Conservation (phyloP, 2,888 invertebrate genomes). For the Suillia variegata region DNA sequence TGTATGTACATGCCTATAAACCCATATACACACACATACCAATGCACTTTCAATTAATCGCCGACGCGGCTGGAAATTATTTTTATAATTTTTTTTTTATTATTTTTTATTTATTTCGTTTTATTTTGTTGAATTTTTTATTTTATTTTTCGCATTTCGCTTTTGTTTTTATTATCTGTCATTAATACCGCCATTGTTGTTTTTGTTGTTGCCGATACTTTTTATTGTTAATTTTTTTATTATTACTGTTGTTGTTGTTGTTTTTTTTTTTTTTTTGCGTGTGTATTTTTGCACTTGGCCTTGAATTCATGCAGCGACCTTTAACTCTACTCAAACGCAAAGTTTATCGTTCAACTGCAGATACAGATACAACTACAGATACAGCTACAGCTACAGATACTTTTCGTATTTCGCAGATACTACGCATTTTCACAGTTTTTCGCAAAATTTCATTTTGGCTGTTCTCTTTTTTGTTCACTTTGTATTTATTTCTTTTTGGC, state of each 20-base stretch:
- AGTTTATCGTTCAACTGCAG: slow-evolving; percentile 1
- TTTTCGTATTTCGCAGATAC: not conserved
- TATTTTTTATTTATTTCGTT: not conserved
- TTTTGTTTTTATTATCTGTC: not conserved
- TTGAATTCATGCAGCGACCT: slow-evolving; percentile 58
- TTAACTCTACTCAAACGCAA: slow-evolving; percentile 40
- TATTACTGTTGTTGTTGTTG: not conserved
- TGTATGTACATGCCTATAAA: too few species aligned
- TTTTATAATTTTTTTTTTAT: not conserved
- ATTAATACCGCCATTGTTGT: too few species aligned
- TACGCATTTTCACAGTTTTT: not conserved
- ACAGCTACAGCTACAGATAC: not conserved
- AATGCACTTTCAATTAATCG: too few species aligned
- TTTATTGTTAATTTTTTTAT: not conserved
- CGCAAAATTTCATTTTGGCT: not conserved
- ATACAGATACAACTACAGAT: too few species aligned
- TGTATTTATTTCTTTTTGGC: not conserved
- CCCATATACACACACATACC: too few species aligned
- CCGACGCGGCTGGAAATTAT: not conserved
- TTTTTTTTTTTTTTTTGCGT: not conserved
- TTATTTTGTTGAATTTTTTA: not conserved
- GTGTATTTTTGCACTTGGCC: slow-evolving; percentile 46
- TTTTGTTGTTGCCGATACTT: not conserved
- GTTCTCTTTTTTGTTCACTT: not conserved
- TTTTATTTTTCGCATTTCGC: not conserved